Conservation (phyloP, 35 echinoderm and acorn worm genomes). For the Stichopus chloronotus region DNA sequence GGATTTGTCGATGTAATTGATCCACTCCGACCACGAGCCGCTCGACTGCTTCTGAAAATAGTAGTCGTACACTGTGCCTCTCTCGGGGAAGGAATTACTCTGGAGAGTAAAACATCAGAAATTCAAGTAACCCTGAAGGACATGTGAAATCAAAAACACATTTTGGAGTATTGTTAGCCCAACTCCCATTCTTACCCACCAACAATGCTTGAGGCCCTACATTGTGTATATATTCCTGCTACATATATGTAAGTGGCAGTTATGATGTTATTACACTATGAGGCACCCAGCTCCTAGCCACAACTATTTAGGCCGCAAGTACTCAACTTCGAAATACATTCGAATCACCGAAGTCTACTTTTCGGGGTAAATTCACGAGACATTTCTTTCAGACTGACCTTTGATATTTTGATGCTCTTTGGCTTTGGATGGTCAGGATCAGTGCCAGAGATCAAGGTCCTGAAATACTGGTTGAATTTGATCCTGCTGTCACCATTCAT, state of each 20-base stretch:
- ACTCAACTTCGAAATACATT: no score
- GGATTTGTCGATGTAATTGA: conserved; percentile 88
- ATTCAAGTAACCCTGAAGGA: background rate
- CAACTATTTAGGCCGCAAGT: no score
- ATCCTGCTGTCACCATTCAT: conserved; percentile 83
- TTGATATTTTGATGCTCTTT: conserved; percentile 99
- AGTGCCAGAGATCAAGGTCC: conserved; percentile 91
- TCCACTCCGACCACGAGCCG: conserved; percentile 91
- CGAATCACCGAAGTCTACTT: no score
- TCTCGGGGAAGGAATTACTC: conserved; percentile 98
- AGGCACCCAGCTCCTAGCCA: no score
- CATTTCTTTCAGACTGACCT: conserved; percentile 59
- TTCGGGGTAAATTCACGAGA: background rate
- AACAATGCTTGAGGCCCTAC: background rate
- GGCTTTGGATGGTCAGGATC: conserved; percentile 93
- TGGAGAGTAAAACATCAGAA: conserved; percentile 39
- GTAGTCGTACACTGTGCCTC: conserved; percentile 91
- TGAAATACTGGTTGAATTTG: conserved; percentile 98
- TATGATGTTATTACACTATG: no score
- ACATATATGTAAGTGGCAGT: no score
- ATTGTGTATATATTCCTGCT: background rate
- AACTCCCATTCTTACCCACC: background rate
- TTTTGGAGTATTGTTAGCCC: background rate
- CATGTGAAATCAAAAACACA: no score
- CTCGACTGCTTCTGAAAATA: conserved; percentile 95